phyloP scores from a whole-genome alignment of 2,888 invertebrate species.

The Cecidostiba fungosa region DNA sequence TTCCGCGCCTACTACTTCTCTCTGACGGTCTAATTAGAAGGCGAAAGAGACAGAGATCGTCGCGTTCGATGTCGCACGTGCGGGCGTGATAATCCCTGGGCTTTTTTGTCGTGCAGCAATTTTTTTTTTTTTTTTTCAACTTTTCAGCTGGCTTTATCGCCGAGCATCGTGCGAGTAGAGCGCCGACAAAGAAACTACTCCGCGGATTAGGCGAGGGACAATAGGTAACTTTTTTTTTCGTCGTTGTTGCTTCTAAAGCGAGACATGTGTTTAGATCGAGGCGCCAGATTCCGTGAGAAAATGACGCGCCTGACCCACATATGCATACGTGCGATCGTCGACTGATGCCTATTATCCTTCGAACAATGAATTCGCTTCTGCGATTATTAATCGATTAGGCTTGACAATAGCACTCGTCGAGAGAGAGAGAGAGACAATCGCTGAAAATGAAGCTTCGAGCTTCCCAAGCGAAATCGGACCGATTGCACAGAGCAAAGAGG shows the following conservation, averaged over 20 bases:
- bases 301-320: neutral
- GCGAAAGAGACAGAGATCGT: slow-evolving; percentile 30
- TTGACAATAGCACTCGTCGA: neutral
- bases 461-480: neutral
- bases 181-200: slow-evolving; percentile 27
- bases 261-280: neutral
- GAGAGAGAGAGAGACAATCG: neutral
- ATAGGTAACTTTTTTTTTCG: neutral
- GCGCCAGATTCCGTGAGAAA: neutral
- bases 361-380: neutral
- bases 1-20: neutral
- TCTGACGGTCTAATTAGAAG: slow-evolving; percentile 49
- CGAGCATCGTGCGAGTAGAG: slow-evolving; percentile 9
- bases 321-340: neutral
- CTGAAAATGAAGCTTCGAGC: neutral
- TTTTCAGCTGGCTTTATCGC: slow-evolving; percentile 36
- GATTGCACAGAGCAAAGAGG: neutral
- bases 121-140: slow-evolving; percentile 23
- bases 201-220: neutral
- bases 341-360: too few relatives aligned
- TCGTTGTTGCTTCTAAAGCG: neutral
- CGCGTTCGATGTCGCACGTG: slow-evolving; percentile 10
- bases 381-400: neutral
- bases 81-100: neutral
- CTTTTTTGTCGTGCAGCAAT: slow-evolving; percentile 1